Evolutionary conservation across 2,888 invertebrate genomes (phyloP), one percentile per base, ranked within the genome.

Genomic region (Eristalis arbustorum): DNA sequence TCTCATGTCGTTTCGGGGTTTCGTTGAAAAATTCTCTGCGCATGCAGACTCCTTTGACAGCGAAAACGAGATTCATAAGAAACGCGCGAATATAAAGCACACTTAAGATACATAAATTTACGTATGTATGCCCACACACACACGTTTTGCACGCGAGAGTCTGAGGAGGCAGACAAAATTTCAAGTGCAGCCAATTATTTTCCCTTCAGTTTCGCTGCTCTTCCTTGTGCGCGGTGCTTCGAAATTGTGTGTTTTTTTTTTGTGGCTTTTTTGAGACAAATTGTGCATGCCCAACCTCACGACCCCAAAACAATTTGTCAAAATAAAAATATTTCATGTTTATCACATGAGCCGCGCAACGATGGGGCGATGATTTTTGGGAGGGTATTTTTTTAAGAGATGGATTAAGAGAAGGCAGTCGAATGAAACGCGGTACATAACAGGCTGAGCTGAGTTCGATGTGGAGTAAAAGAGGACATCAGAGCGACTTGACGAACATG

Each of bases 141-240:
- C 72, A 67, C 42, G 57, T 63, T 56, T 6, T 18, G 10, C 34
- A 18, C 56, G 56, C 18, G 18, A 8, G 8, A 8, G 22, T 56
- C n/a, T 56, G 37, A 37, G 37, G 0, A 71, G 42, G 66, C 71
- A 77, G 56, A 56, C 68, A 74, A 68, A 37, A 37, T 37, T 83
- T 78, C 73, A 83, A 83, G 78, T 83, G 83, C 83, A 83, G 72
- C 73, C 83, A 78, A 74, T 56, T 22, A 56, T 78, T 71, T 76
- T 76, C 59, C 64, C 59, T 75, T 69, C 68, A 22, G 64, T 68
- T 74, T 66, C 68, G 74, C 74, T 22, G 62, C 31, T 31, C 31
- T 31, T 31, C 31, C 31, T 31, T 66, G 64, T 5, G 63, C 37
- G 42, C 34, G 37, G n/a, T 59, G 28, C 11, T 56, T 59, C 40